Conservation (phyloP, 2,797 vertebrate genomes). For the Cygnus olor region DNA sequence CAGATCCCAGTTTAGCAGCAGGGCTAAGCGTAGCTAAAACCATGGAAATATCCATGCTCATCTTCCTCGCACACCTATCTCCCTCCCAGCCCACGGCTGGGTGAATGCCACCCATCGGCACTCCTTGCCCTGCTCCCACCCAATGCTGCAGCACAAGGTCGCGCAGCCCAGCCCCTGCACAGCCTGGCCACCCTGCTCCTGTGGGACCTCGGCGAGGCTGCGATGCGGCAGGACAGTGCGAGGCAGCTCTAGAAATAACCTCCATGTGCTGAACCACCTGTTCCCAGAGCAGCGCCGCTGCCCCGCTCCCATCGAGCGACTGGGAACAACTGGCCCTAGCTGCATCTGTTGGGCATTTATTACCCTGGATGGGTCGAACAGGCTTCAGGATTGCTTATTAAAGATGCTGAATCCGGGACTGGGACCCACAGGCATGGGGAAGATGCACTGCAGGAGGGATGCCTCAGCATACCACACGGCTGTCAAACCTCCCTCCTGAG, state of each 20-base stretch:
- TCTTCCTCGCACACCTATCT: not conserved
- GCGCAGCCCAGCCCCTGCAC: not conserved
- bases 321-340: slow-evolving; percentile 39
- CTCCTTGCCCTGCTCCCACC: not conserved
- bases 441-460: not conserved
- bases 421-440: not conserved
- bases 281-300: not conserved
- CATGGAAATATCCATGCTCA: not conserved
- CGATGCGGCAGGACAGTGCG: not conserved
- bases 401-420: not conserved
- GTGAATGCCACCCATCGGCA: not conserved
- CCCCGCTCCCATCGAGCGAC: not conserved
- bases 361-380: not conserved
- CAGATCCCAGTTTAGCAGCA: not conserved
- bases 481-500: not conserved
- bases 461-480: accelerated
- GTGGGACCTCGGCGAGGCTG: not conserved
- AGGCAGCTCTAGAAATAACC: slow-evolving; percentile 65
- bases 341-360: slow-evolving; percentile 45
- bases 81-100: not conserved
- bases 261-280: slow-evolving; percentile 60
- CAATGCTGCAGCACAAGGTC: not conserved
- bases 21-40: not conserved
- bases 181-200: accelerated
- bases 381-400: not conserved